Conservation (phyloP, 2,888 invertebrate genomes). For the Dynastes maya region DNA sequence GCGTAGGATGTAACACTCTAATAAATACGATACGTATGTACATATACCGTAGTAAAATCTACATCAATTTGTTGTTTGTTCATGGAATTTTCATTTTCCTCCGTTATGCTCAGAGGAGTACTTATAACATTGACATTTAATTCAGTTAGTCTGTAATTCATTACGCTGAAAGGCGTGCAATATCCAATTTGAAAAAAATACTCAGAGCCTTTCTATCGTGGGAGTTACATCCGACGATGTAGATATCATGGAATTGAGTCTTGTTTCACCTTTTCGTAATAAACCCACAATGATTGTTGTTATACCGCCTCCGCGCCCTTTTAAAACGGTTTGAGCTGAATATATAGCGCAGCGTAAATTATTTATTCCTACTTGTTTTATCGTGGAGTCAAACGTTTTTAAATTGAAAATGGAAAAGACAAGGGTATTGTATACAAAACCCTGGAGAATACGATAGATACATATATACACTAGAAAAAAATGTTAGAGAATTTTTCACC, state of each 20-base stretch:
- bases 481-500: too few relatives aligned
- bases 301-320: neutral
- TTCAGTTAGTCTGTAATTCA: too few relatives aligned
- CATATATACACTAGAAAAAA: too few relatives aligned
- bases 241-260: neutral
- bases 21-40: too few relatives aligned
- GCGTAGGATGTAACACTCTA: too few relatives aligned
- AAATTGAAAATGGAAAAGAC: neutral
- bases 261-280: neutral
- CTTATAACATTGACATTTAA: too few relatives aligned
- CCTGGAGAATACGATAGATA: neutral
- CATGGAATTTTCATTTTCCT: conserved; percentile 20
- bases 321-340: neutral
- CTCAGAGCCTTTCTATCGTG: neutral
- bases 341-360: neutral
- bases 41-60: too few relatives aligned
- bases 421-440: neutral
- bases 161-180: too few relatives aligned
- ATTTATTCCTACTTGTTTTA: neutral
- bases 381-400: neutral
- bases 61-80: too few relatives aligned
- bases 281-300: neutral
- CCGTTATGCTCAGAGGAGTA: neutral
- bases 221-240: neutral
- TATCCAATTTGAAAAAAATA: too few relatives aligned